Evolutionary conservation across 2,888 invertebrate genomes (phyloP), one percentile per base, ranked within the genome.

Genomic region (Conops quadrifasciatus): DNA sequence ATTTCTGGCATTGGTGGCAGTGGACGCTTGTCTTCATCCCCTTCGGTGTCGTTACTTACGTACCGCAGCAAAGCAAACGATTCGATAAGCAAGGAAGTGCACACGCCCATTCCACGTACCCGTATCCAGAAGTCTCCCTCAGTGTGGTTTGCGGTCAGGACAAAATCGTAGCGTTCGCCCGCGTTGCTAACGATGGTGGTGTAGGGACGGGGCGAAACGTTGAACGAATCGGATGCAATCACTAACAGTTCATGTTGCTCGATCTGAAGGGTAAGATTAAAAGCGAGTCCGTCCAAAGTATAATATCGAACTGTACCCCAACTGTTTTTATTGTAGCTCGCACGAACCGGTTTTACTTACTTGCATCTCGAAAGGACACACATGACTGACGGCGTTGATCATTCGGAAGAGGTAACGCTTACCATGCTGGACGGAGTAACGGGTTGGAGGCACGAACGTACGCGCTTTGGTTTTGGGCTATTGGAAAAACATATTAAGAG

Each of bases 151-250:
- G 88, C 86, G 7, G 78, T 74, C 2, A 88, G 58, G 1, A 88
- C 82, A 62, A 88, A 84, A 75, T 88, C 88, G 76, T 85, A 88
- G 58, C 88, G 80, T 77, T 89, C 89, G 0, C 89, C 89, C 11
- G 87, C 77, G 63, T 86, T 81, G 0, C 80, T 75, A 0, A 81
- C 73, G 2, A 86, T 65, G 5, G 82, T 78, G 64, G 83, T 80
- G 45, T 82, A 79, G 3, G 24, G 9, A 15, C 75, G 70, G 0
- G 84, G 82, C 24, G 77, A 70, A 1, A 85, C 74, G 19, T 81
- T 71, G 64, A 75, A 79, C 0, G 84, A 84, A 75, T 87, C 87
- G 0, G 81, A 78, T 1, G 86, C 81, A 24, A 86, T 84, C 2
- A 86, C 69, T 9, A 72, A 77, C 68, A 87, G 45, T 0, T 62